Base-by-base conservation (phyloP, 2,797 vertebrate species). In the Poeciliopsis gracilis region DNA sequence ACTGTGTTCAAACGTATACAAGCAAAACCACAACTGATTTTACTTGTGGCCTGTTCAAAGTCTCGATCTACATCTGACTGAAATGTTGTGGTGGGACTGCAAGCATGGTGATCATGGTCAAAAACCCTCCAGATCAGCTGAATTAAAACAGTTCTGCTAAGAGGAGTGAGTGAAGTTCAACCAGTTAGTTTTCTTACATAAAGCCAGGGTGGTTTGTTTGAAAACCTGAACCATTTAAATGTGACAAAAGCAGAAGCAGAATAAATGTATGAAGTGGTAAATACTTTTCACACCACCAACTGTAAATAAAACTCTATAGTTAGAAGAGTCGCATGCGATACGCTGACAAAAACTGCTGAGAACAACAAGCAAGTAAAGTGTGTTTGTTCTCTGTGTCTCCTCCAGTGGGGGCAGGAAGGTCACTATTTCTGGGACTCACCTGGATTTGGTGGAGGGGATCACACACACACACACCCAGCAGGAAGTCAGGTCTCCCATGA, bases 381-480 rank as follows among this genome's bases (percentile, higher is more conserved):
- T 63, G 33, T 77, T 16, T 59, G 36, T 38, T 47, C 20, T 67
- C 41, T 66, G 33, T 78, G 63, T 81, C 36, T 93, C 78, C 82
- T 88, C 18, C 76, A 98, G 97, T 77, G 98, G 97, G 72, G 95
- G 93, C 77, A 96, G 97, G 88, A 95, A 75, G 23, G 91, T 98
- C 90, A 93, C 83, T 11, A 76, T 97, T 0, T 30, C 0, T 10
- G 98, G 97, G 41, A 94, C 89, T 76, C 94, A 96, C 80, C 85
- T 98, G 83, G 90, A 97, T 46, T 92, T 96, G 77, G 94, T 96
- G 59, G 97, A 98, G 72, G 93, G 84, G 59, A 75, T 98, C 76
- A 76, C 87, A 57, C 94, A 92, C 63, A 36, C 4, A 25, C 43
- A 82, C 47, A 1, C 3, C 10, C 23, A 0, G 0, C n/a, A 79